Evolutionary conservation across 1,140 invertebrate species (phyloP).

Genomic region (Berghia stephanieae): DNA sequence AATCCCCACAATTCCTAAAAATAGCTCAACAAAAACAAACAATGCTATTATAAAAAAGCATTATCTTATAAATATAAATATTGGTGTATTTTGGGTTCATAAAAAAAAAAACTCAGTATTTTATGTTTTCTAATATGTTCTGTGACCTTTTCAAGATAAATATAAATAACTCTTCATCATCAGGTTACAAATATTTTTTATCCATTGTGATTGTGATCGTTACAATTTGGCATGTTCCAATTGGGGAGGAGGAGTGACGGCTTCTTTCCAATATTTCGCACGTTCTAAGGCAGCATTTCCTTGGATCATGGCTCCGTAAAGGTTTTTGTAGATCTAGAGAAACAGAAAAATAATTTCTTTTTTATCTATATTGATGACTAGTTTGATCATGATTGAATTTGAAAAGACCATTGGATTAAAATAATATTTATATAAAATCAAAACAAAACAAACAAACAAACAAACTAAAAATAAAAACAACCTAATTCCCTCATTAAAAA

Average conservation of each 20-base stretch:
- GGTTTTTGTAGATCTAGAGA: slow-evolving; percentile 82
- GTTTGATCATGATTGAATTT: background rate
- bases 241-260: slow-evolving; percentile 63
- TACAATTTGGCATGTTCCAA: slow-evolving; percentile 22
- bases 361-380: background rate
- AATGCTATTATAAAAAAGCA: too few species aligned
- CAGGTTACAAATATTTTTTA: too few species aligned
- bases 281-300: slow-evolving; percentile 78
- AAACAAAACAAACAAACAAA: background rate
- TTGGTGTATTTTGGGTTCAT: too few species aligned
- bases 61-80: too few species aligned
- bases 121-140: too few species aligned
- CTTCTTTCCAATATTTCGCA: slow-evolving; percentile 82
- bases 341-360: slow-evolving; percentile 9
- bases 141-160: too few species aligned
- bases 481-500: background rate
- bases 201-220: too few species aligned
- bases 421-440: background rate
- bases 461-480: background rate
- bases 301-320: slow-evolving; percentile 79
- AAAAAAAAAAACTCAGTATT: too few species aligned
- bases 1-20: too few species aligned
- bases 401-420: background rate
- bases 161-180: too few species aligned
- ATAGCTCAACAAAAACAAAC: too few species aligned